These are phyloP conservation scores for Sebastes umbrosus DNA, from an alignment of 2,797 vertebrate genomes.

Conservation along the genomic window DNA sequence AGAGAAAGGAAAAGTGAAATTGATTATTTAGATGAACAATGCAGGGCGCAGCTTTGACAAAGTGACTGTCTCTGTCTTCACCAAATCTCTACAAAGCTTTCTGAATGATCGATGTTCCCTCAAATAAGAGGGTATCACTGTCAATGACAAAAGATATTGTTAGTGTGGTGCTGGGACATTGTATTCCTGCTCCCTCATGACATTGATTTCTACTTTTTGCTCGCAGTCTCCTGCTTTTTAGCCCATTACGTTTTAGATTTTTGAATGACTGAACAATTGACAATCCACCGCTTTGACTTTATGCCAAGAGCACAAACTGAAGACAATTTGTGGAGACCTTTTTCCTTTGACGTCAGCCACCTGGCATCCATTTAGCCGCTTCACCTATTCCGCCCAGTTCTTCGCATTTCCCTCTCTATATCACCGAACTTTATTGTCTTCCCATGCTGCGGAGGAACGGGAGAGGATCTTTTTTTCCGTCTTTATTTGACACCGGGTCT, in stretches of 20 bases:
- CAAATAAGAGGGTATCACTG: conserved; percentile 39
- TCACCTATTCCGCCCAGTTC: conserved; percentile 18
- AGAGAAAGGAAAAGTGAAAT: conserved; percentile 46
- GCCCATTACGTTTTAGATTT: not conserved
- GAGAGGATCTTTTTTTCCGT: conserved; percentile 1
- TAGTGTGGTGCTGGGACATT: not conserved
- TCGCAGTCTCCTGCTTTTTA: not conserved
- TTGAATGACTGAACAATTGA: conserved; percentile 24
- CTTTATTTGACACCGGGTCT: conserved; percentile 24
- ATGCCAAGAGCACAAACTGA: conserved; percentile 24
- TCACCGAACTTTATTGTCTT: conserved; percentile 26
- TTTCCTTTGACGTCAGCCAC: conserved; percentile 11
- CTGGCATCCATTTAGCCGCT: conserved; percentile 28
- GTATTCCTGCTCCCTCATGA: not conserved
- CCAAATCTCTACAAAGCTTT: conserved; percentile 22
- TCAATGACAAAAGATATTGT: conserved; percentile 35
- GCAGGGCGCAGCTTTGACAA: conserved; percentile 18
- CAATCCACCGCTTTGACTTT: not conserved
- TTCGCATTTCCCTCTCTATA: conserved; percentile 24
- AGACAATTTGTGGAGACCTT: conserved; percentile 22
- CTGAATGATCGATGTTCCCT: conserved; percentile 45
- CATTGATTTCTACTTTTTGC: conserved; percentile 32
- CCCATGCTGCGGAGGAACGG: not conserved
- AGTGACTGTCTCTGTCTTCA: conserved; percentile 32
- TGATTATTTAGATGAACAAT: conserved; percentile 58